A percentile compares a stretch with the other conserved stretches of the same genome.
Conservation (phyloP, 2,888 invertebrate species). For the Monoplex corrugatus region DNA sequence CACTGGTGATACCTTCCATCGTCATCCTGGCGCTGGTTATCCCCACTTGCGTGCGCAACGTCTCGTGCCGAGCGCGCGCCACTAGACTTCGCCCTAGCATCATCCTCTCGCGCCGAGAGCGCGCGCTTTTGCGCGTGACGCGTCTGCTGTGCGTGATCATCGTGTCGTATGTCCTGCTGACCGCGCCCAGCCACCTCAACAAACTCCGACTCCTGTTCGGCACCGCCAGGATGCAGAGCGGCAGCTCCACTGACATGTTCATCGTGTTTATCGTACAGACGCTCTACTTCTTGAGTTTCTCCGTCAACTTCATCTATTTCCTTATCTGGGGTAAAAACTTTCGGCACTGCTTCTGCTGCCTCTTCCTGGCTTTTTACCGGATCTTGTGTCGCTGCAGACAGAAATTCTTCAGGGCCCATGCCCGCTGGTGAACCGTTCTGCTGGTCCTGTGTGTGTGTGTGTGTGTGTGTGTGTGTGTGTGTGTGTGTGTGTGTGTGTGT, state of each 20-base stretch:
- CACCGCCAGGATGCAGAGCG: not conserved
- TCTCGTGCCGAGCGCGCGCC: slow-evolving; percentile 50
- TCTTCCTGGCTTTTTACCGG: not conserved
- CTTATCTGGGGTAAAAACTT: slow-evolving; percentile 72
- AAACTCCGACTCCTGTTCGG: slow-evolving; percentile 66
- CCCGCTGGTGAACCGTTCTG: not conserved
- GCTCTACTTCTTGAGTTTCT: slow-evolving; percentile 67
- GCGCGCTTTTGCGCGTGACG: slow-evolving; percentile 68
- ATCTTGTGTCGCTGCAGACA: not conserved
- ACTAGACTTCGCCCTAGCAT: slow-evolving; percentile 56
- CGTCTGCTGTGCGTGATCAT: slow-evolving; percentile 71
- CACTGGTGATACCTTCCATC: slow-evolving; percentile 65
- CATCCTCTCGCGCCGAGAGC: slow-evolving; percentile 66
- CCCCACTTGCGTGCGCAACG: slow-evolving; percentile 65
- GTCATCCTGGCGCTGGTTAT: slow-evolving; percentile 65
- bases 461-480: no score
- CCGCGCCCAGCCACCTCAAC: slow-evolving; percentile 68
- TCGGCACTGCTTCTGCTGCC: slow-evolving; percentile 57
- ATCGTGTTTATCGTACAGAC: slow-evolving; percentile 66
- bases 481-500: no score
- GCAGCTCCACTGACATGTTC: slow-evolving; percentile 56
- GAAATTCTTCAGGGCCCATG: not conserved
- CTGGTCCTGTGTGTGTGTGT: no score
- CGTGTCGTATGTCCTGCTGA: slow-evolving; percentile 67
- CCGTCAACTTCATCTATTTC: slow-evolving; percentile 68